phyloP scores from a whole-genome alignment of 2,113 vertebrate genomes.

The Seriola rivoliana region DNA sequence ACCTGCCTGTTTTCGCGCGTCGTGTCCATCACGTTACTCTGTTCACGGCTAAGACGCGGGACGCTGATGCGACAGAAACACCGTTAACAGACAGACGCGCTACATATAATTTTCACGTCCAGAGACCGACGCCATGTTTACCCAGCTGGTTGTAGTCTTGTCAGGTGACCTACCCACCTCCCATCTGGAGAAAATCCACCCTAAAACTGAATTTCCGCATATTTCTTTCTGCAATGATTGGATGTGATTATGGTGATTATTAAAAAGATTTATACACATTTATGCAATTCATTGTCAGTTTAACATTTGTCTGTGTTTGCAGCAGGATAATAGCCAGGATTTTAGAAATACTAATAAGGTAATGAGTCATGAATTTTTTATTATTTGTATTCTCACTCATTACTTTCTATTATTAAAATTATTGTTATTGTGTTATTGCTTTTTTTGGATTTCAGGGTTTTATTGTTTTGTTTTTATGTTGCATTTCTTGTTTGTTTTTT shows the following conservation, averaged over 20 bases:
- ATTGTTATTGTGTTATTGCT: too few relatives aligned
- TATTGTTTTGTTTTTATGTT: neutral
- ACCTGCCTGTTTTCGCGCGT: neutral
- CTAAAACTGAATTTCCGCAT: neutral
- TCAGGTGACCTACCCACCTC: constrained; percentile 72
- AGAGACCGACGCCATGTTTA: constrained; percentile 83
- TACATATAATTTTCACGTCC: constrained; percentile 38
- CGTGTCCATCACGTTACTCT: neutral
- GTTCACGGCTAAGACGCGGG: too few relatives aligned
- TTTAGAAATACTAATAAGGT: too few relatives aligned
- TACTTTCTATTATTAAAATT: too few relatives aligned
- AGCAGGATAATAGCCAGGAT: too few relatives aligned
- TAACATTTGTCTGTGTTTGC: neutral
- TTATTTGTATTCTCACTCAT: too few relatives aligned
- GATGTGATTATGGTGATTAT: neutral
- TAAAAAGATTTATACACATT: neutral
- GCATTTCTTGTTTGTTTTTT: neutral
- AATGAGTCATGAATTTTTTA: too few relatives aligned
- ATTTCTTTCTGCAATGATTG: neutral
- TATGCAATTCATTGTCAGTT: too few relatives aligned
- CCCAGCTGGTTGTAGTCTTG: constrained; percentile 68
- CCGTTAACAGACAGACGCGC: neutral
- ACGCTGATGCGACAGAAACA: neutral
- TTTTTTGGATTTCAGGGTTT: neutral
- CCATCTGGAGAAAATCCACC: constrained; percentile 24